Evolutionary conservation across 1,140 invertebrate species (phyloP).

Genomic region (Maniola jurtina): DNA sequence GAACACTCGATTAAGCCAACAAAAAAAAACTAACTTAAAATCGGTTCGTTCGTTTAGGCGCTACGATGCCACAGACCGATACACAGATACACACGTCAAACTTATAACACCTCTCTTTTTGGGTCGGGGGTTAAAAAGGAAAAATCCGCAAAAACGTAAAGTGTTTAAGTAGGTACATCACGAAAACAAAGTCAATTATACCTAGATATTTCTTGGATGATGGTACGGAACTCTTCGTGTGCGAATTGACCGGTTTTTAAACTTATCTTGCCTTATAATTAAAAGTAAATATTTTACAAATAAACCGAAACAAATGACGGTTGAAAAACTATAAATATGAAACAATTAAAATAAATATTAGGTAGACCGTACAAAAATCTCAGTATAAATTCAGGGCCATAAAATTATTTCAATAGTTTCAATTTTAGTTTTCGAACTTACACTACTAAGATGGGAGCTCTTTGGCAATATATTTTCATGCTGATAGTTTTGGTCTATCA

Average conservation of each 20-base stretch:
- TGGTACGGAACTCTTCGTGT: too few species aligned
- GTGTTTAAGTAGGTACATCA: too few species aligned
- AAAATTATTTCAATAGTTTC: neutral
- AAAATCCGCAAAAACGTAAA: too few species aligned
- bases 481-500: neutral
- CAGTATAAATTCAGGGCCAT: neutral
- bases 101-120: too few species aligned
- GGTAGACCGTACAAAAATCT: neutral
- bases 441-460: neutral
- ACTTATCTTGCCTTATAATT: neutral
- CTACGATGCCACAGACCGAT: too few species aligned
- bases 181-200: too few species aligned
- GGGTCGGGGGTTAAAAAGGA: too few species aligned
- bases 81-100: too few species aligned
- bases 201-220: too few species aligned
- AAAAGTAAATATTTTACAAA: neutral
- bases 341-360: neutral
- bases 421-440: neutral
- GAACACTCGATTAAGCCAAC: too few species aligned
- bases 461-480: slow-evolving; percentile 1
- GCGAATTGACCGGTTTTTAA: neutral
- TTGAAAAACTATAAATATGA: neutral
- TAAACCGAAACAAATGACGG: neutral
- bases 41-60: too few species aligned
- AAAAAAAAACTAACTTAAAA: too few species aligned